These are phyloP conservation scores for Menura novaehollandiae DNA, from an alignment of 2,113 vertebrate genomes.

Conservation along the genomic window DNA sequence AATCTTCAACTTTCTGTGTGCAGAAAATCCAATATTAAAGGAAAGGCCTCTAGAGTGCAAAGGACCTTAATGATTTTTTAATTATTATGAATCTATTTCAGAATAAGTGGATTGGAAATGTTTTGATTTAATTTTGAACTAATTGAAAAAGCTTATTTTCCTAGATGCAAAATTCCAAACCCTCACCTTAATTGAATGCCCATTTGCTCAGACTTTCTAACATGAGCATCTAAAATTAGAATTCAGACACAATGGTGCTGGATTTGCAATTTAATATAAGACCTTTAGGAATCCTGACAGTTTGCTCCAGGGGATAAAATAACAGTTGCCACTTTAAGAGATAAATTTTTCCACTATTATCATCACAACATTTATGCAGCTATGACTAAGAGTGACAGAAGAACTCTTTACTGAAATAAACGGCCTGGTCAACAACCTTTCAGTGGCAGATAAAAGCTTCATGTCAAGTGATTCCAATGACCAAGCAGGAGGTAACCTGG, in stretches of 20 bases:
- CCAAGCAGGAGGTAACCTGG: neutral
- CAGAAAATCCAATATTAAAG: neutral
- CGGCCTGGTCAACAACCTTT: neutral
- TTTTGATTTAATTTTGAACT: neutral
- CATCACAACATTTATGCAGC: neutral
- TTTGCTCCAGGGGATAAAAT: slow-evolving; percentile 13
- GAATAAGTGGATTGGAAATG: neutral
- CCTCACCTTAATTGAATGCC: neutral
- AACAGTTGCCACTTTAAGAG: slow-evolving; percentile 4
- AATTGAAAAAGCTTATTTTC: neutral
- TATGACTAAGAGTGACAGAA: neutral
- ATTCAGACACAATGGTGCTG: neutral
- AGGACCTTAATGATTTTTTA: neutral
- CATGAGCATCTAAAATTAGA: neutral
- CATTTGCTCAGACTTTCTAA: neutral
- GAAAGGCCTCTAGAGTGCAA: neutral
- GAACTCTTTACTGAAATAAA: neutral
- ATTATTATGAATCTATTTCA: neutral
- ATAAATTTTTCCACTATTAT: neutral
- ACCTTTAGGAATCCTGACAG: slow-evolving; percentile 34
- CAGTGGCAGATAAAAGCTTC: neutral
- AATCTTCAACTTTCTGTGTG: neutral
- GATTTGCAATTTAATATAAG: slow-evolving; percentile 13
- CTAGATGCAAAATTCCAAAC: neutral
- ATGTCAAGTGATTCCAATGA: neutral